These are phyloP conservation scores for rabbit (Oryctolagus cuniculus) DNA, from an alignment of 2,113 vertebrate species.

Conservation along the genomic window DNA sequence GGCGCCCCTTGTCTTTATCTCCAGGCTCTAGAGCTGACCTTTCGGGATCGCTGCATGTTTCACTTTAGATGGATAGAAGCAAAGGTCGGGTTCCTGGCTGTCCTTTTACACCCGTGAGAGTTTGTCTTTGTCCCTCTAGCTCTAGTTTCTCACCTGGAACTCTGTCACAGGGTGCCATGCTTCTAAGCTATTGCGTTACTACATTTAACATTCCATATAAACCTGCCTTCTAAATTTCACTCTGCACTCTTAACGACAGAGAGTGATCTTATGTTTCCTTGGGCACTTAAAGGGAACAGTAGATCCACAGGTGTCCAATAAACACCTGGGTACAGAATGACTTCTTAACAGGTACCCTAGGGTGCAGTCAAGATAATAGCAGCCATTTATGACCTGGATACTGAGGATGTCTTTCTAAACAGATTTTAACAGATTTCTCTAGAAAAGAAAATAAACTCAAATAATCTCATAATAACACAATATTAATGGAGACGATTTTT, in stretches of 20 bases:
- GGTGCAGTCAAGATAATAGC: accelerated
- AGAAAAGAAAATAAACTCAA: slow-evolving; percentile 77
- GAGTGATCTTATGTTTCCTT: neutral
- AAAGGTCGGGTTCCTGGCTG: neutral
- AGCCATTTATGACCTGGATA: neutral
- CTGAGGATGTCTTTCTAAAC: neutral
- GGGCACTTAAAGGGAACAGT: neutral
- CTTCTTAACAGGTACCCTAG: neutral
- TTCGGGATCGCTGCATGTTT: neutral
- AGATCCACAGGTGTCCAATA: accelerated
- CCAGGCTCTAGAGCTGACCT: no score
- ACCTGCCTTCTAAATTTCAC: neutral
- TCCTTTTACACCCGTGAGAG: neutral
- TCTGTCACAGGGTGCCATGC: neutral
- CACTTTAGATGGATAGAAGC: neutral
- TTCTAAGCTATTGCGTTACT: neutral
- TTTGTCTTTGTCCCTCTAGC: neutral
- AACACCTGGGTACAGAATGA: neutral
- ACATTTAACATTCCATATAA: neutral
- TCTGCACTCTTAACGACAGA: neutral
- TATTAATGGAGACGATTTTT: slow-evolving; percentile 58
- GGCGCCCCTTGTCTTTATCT: accelerated
- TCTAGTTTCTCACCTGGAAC: neutral
- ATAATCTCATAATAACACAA: slow-evolving; percentile 56
- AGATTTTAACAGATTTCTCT: slow-evolving; percentile 65